These are phyloP conservation scores for Hymenochirus boettgeri DNA, from an alignment of 2,113 vertebrate genomes.

Conservation along the genomic window DNA sequence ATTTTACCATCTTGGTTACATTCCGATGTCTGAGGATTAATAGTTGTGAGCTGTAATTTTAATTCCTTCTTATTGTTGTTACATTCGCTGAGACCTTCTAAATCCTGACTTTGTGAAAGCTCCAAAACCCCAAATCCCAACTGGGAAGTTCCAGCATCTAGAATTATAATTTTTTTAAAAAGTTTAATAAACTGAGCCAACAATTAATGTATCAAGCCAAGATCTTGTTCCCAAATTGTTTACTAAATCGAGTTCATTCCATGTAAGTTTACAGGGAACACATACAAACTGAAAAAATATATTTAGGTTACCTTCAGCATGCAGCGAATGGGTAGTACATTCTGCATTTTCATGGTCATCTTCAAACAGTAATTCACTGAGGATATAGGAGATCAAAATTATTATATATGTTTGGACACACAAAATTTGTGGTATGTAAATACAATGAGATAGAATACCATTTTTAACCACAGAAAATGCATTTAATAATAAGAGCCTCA, in stretches of 20 bases:
- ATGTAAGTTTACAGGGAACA: too few relatives aligned
- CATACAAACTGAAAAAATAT: too few relatives aligned
- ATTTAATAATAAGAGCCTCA: too few relatives aligned
- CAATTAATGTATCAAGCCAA: too few relatives aligned
- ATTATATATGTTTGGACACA: neutral
- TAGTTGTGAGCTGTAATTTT: conserved; percentile 36
- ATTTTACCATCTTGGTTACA: conserved; percentile 13
- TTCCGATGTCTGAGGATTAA: conserved; percentile 28
- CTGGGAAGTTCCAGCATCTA: conserved; percentile 70
- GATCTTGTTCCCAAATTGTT: too few relatives aligned
- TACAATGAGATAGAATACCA: too few relatives aligned
- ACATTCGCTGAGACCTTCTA: conserved; percentile 51
- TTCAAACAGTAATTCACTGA: conserved; percentile 18
- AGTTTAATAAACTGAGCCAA: too few relatives aligned
- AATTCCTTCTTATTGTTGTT: conserved; percentile 26
- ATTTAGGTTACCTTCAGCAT: conserved; percentile 63
- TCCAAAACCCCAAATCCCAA: conserved; percentile 72
- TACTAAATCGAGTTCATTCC: too few relatives aligned
- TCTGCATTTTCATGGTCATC: conserved; percentile 32
- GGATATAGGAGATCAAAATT: neutral
- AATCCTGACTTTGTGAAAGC: conserved; percentile 85
- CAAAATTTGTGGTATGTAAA: too few relatives aligned
- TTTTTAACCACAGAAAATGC: too few relatives aligned
- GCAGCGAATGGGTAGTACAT: neutral
- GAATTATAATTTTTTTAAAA: too few relatives aligned